Evolutionary conservation across 2,113 vertebrate species (phyloP).

Genomic region (Phaethon lepturus): DNA sequence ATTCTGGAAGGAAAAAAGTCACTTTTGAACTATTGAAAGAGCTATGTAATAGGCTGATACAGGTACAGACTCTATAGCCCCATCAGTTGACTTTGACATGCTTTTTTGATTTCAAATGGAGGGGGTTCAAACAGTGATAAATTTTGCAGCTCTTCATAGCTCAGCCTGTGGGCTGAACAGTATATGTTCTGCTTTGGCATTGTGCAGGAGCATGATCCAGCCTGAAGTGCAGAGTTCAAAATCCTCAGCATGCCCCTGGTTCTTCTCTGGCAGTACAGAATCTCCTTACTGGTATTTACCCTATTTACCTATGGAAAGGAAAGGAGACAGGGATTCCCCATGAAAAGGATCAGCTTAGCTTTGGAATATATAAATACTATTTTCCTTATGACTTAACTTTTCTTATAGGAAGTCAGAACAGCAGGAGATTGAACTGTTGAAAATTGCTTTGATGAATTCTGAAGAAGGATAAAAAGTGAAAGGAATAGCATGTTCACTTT

Average conservation of each 20-base stretch:
- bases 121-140: neutral
- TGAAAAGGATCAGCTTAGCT: neutral
- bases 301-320: too few species aligned
- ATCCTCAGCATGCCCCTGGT: neutral
- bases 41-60: neutral
- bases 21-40: neutral
- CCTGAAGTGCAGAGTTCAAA: neutral
- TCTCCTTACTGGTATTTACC: neutral
- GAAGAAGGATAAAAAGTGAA: neutral
- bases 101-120: neutral
- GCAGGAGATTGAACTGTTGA: neutral
- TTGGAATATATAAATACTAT: neutral
- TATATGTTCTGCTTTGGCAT: neutral
- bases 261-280: neutral
- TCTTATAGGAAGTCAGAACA: neutral
- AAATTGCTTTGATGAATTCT: neutral
- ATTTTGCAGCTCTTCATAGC: neutral
- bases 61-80: too few species aligned
- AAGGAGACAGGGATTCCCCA: neutral
- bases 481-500: neutral
- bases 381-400: neutral
- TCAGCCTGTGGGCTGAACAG: neutral
- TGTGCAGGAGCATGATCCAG: neutral
- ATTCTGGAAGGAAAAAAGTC: neutral
- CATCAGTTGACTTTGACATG: rapidly evolving